Conservation (phyloP, 2,888 invertebrate genomes). For the Drosophila yooni region DNA sequence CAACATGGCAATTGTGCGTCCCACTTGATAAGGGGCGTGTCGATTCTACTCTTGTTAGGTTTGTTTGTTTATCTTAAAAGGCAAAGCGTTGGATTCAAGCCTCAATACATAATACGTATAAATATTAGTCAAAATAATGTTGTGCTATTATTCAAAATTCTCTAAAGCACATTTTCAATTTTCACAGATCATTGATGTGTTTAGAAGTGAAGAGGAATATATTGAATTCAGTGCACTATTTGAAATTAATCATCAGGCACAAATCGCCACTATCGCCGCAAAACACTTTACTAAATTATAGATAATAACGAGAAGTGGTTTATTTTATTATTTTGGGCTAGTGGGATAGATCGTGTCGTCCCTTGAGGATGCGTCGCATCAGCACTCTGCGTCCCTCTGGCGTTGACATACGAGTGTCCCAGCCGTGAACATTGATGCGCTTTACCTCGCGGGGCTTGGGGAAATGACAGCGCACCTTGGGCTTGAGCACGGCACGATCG, state of each 20-base stretch:
- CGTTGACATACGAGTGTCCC: slow-evolving; percentile 89
- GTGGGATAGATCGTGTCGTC: slow-evolving; percentile 89
- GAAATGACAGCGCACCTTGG: slow-evolving; percentile 86
- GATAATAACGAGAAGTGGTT: not conserved
- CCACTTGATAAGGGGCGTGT: not conserved
- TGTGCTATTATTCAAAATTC: not conserved
- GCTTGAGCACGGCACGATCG: slow-evolving; percentile 76
- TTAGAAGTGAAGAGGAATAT: too few species aligned
- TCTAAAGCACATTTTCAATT: not conserved
- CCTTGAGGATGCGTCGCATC: slow-evolving; percentile 92
- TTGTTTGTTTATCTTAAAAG: not conserved
- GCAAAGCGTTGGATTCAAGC: not conserved
- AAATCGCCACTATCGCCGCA: not conserved
- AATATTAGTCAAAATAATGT: not conserved
- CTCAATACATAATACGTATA: not conserved
- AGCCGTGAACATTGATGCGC: slow-evolving; percentile 90
- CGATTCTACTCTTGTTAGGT: not conserved
- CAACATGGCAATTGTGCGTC: not conserved
- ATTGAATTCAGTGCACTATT: not conserved
- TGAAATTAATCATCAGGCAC: not conserved
- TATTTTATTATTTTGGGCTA: slow-evolving; percentile 75
- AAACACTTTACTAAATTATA: not conserved
- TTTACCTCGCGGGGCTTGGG: slow-evolving; percentile 90
- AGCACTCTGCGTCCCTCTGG: slow-evolving; percentile 89
- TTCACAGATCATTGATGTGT: not conserved